phyloP scores from a whole-genome alignment of 2,113 vertebrate species.

The human region GRCh38 chr7:145684501-145685000 shows the following conservation, averaged over 20 bases:
- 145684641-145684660: background rate
- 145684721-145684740: background rate
- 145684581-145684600: too few relatives aligned
- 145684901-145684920: background rate
- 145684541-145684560: background rate
- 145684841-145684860: background rate
- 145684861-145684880: background rate
- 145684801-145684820: background rate
- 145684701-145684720: background rate
- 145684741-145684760: background rate
- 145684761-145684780: background rate
- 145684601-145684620: background rate
- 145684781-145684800: background rate
- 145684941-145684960: background rate
- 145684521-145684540: background rate
- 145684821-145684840: background rate
- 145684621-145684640: background rate
- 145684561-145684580: background rate
- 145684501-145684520: background rate
- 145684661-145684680: background rate
- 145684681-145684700: background rate
- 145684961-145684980: background rate
- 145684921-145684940: background rate
- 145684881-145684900: background rate
- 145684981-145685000: background rate